phyloP scores from a whole-genome alignment of 2,888 invertebrate species.

The Aporophyla nigra region DNA sequence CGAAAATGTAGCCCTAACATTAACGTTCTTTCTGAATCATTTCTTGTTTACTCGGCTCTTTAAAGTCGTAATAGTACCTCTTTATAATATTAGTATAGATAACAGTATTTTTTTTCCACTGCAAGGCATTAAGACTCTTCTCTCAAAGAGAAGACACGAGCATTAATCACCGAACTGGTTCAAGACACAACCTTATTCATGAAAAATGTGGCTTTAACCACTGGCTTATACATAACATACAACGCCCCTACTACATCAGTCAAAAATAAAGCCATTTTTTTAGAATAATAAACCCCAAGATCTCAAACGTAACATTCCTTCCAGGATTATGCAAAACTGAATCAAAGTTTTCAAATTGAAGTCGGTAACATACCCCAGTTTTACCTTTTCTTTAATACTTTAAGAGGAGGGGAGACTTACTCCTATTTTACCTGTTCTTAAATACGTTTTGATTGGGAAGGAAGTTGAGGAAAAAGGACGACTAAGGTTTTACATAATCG shows the following conservation, averaged over 20 bases:
- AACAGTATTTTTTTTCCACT: not conserved
- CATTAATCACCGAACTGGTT: not conserved
- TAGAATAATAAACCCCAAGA: no score
- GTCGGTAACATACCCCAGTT: not conserved
- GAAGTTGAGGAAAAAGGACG: not conserved
- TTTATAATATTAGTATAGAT: not conserved
- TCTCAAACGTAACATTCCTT: not conserved
- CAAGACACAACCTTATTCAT: not conserved
- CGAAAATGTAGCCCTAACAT: no score
- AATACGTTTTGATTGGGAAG: not conserved
- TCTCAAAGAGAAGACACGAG: not conserved
- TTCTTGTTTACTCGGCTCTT: no score
- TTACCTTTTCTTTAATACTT: not conserved
- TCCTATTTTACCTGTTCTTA: not conserved
- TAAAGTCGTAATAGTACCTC: no score
- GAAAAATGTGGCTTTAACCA: not conserved
- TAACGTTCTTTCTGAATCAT: no score
- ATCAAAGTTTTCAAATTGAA: conserved; percentile 25
- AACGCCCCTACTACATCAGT: not conserved
- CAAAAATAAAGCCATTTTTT: not conserved
- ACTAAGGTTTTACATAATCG: not conserved
- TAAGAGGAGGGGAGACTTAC: not conserved
- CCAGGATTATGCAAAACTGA: not conserved
- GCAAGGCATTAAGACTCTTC: not conserved
- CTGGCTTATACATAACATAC: not conserved